phyloP scores from a whole-genome alignment of 2,888 invertebrate species.

The Andrena haemorrhoa region DNA sequence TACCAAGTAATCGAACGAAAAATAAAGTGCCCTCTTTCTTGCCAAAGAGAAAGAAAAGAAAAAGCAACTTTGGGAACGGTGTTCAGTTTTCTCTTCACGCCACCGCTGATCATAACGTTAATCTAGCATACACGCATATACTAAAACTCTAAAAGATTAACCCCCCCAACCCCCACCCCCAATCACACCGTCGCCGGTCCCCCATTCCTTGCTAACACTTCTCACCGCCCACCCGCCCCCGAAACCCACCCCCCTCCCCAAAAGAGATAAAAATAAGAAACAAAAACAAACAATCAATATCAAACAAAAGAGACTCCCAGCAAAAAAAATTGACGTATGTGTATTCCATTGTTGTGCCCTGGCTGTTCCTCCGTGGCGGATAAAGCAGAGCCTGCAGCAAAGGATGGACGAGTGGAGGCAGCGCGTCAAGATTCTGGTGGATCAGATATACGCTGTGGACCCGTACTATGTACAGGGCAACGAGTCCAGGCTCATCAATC shows the following conservation, averaged over 20 bases:
- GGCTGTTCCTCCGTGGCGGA: constrained; percentile 84
- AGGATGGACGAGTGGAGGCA: constrained; percentile 89
- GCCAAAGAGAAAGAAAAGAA: constrained; percentile 8
- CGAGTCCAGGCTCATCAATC: constrained; percentile 83
- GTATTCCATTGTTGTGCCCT: constrained; percentile 81
- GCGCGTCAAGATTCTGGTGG: constrained; percentile 90
- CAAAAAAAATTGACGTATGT: constrained; percentile 70
- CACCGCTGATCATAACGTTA: constrained; percentile 44
- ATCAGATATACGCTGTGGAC: constrained; percentile 91
- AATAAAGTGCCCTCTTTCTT: constrained; percentile 46
- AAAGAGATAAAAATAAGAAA: constrained; percentile 3
- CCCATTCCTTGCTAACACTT: neutral
- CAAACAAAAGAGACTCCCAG: constrained; percentile 45
- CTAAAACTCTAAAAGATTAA: constrained; percentile 16
- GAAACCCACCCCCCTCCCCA: neutral
- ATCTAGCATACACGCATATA: constrained; percentile 44
- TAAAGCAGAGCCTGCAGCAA: constrained; percentile 88
- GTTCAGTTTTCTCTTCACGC: constrained; percentile 24
- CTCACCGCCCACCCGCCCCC: neutral
- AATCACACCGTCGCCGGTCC: neutral
- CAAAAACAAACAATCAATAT: constrained; percentile 9
- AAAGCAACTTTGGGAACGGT: constrained; percentile 27
- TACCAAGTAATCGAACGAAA: constrained; percentile 14
- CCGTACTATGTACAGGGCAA: constrained; percentile 89
- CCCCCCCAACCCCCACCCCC: neutral